Conservation (phyloP, 2,113 vertebrate species). For the Tachuris rubrigastra region DNA sequence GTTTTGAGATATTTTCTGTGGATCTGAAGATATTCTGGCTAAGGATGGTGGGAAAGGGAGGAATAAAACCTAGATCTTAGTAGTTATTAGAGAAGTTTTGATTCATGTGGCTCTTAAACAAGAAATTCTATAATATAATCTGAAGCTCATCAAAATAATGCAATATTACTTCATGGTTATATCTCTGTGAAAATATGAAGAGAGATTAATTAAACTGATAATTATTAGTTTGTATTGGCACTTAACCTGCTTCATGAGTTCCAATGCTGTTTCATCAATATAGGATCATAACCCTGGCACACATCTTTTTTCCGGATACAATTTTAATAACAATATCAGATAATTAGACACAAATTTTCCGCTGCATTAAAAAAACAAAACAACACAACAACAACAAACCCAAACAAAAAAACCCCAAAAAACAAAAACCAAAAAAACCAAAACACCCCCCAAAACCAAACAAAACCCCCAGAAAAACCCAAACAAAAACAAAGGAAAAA, state of each 20-base stretch:
- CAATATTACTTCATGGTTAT: not conserved
- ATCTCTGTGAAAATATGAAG: not conserved
- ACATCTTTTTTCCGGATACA: not conserved
- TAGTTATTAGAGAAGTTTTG: not conserved
- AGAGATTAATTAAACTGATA: conserved; percentile 54
- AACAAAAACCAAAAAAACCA: not conserved
- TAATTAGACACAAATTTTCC: not conserved
- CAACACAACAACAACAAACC: not conserved
- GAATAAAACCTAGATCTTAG: not conserved
- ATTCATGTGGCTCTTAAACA: not conserved
- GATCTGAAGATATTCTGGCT: not conserved
- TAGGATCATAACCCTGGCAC: not conserved
- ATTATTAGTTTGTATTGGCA: conserved; percentile 54
- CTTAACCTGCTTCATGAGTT: conserved; percentile 3
- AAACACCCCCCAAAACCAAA: no score
- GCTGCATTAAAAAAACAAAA: not conserved
- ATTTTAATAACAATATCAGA: not conserved
- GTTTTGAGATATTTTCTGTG: not conserved
- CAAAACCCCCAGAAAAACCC: no score
- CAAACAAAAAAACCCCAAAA: not conserved
- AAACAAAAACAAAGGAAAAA: no score
- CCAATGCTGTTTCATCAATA: conserved; percentile 30
- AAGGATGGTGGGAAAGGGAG: not conserved
- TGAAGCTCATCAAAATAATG: not conserved
- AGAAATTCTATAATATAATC: not conserved